Base-by-base conservation (phyloP, 1,140 invertebrate genomes). In the Ceratina calcarata region DNA sequence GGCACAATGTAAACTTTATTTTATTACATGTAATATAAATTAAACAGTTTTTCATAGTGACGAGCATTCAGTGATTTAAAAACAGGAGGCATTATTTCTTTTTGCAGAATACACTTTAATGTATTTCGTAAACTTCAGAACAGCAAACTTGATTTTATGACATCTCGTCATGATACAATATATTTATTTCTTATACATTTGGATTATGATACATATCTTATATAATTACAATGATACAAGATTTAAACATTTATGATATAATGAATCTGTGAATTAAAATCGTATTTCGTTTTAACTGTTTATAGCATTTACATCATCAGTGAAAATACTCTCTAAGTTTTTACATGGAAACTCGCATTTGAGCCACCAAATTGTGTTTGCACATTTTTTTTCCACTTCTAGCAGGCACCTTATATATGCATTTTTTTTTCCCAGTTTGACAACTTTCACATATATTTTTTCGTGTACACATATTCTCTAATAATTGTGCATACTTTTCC, bases 191-290 rank as follows among this genome's bases (percentile, higher is more conserved):
- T 88, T 83, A 87, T 86, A 90, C 82, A 89, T 85, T 86, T 86
- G 80, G 85, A 90, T 90, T 91, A 89, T 90, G 82, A 84, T 90
- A 90, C 87, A 90, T 87, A 89, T 87, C 74, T 87, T 83, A 87
- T 57, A 45, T 45, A 88, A 88, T 91, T 91, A 91, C 90, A 91
- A 89, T 90, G 84, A 90, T 90, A 90, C 87, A 90, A 89, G 87
- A 90, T 90, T 90, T 88, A 89, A 90, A 91, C 90, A 91, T 91
- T 91, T 90, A 91, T 90, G 90, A 88, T 89, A 91, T 90, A 88
- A 90, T 91, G 88, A 86, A 88, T 88, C 86, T 86, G 67, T 87
- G 78, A 82, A 89, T 90, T 88, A 87, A 89, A 90, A 89, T 89
- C 69, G 85, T 86, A 87, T 67, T 89, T 76, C 37, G 37, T 45